A percentile compares a stretch with the other conserved stretches of the same genome.
Conservation (phyloP, 2,888 invertebrate genomes). For the Eugnorisma glareosa region DNA sequence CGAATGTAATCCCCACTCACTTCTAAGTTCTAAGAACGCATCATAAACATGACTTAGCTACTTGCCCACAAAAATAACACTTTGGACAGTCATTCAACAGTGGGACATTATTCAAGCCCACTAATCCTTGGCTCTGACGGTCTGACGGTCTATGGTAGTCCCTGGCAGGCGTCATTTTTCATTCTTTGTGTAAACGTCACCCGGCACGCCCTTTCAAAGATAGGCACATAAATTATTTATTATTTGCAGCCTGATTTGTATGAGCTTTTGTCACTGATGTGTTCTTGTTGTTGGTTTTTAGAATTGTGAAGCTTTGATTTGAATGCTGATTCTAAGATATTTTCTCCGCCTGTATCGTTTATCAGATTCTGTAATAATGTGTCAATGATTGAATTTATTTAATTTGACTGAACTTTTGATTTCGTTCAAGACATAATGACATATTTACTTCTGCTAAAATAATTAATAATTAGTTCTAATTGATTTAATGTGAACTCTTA, state of each 20-base stretch:
- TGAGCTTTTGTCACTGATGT: slow-evolving; percentile 62
- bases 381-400: background rate
- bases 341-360: background rate
- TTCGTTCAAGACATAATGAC: background rate
- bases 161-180: slow-evolving; percentile 78
- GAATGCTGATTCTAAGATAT: background rate
- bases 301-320: slow-evolving; percentile 13
- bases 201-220: slow-evolving; percentile 74
- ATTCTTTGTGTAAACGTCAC: slow-evolving; percentile 80
- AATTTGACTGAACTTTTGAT: background rate
- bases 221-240: slow-evolving; percentile 77
- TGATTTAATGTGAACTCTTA: background rate
- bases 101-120: slow-evolving; percentile 58
- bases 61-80: slow-evolving; percentile 65
- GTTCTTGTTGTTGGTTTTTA: slow-evolving; percentile 52
- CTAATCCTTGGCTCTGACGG: slow-evolving; percentile 58
- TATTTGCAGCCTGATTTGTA: slow-evolving; percentile 68
- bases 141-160: slow-evolving; percentile 54
- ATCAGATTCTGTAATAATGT: background rate
- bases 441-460: background rate
- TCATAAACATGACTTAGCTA: slow-evolving; percentile 66
- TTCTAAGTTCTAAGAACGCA: slow-evolving; percentile 57
- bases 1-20: slow-evolving; percentile 43
- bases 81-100: slow-evolving; percentile 60
- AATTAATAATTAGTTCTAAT: background rate